Evolutionary conservation across 1,140 invertebrate species (phyloP).

Genomic region (Grapholita molesta): DNA sequence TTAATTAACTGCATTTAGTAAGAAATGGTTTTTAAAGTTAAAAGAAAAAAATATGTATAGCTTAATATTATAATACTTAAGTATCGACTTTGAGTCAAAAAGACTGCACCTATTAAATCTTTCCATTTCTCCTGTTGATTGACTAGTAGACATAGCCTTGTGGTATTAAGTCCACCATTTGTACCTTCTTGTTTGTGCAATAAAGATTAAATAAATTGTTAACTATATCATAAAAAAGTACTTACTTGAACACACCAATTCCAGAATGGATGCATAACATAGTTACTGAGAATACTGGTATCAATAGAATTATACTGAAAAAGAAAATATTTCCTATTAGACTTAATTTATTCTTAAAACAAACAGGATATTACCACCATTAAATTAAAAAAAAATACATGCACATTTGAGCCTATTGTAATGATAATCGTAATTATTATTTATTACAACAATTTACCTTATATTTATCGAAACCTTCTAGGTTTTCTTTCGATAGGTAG

Average conservation of each 20-base stretch:
- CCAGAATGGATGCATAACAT: conserved; percentile 99
- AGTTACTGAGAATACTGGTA: conserved; percentile 94
- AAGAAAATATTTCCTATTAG: conserved; percentile 32
- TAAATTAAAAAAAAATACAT: background rate
- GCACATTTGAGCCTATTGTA: background rate
- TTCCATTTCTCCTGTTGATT: too few species aligned
- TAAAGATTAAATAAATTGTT: too few species aligned
- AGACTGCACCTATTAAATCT: too few species aligned
- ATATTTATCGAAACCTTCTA: conserved; percentile 74
- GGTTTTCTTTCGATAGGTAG: conserved; percentile 66
- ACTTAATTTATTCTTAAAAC: background rate
- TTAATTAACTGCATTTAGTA: too few species aligned
- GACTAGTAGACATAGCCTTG: too few species aligned
- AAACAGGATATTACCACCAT: background rate
- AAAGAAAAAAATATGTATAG: too few species aligned
- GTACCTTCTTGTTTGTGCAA: too few species aligned
- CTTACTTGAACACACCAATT: conserved; percentile 94
- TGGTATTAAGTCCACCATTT: too few species aligned
- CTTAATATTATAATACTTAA: too few species aligned
- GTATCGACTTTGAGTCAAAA: too few species aligned
- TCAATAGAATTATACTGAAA: conserved; percentile 96
- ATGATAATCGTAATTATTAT: background rate
- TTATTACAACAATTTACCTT: conserved; percentile 49
- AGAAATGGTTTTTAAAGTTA: too few species aligned
- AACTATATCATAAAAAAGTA: too few species aligned